phyloP scores from a whole-genome alignment of 1,140 invertebrate genomes.

The Bradysia coprophila region DNA sequence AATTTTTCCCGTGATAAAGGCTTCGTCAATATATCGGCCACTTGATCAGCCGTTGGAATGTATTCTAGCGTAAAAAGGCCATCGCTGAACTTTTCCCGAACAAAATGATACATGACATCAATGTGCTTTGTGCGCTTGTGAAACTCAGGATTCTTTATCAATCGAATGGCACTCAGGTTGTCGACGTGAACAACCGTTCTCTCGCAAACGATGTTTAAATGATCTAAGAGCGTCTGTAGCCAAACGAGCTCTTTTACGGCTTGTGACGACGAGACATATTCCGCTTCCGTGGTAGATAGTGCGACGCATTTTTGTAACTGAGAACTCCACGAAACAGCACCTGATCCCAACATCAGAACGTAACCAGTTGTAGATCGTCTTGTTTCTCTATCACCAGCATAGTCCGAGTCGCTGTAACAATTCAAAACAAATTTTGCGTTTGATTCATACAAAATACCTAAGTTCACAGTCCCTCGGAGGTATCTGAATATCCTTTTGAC shows the following conservation, averaged over 20 bases:
- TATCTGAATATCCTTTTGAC: conserved; percentile 21
- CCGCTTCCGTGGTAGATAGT: conserved; percentile 24
- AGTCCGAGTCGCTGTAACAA: conserved; percentile 19
- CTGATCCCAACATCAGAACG: conserved; percentile 10
- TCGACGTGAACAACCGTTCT: conserved; percentile 5
- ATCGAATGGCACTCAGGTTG: conserved; percentile 8
- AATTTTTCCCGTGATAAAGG: background rate
- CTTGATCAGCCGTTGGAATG: conserved; percentile 7
- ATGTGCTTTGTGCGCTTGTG: conserved; percentile 8
- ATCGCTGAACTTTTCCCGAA: conserved; percentile 6
- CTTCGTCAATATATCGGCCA: conserved; percentile 13
- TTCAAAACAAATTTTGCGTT: background rate
- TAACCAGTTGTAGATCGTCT: conserved; percentile 16
- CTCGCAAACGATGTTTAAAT: conserved; percentile 4
- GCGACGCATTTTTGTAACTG: conserved; percentile 17
- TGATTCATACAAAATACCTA: conserved; percentile 6
- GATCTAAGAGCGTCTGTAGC: conserved; percentile 11
- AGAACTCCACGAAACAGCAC: conserved; percentile 16
- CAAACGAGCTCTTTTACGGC: conserved; percentile 13
- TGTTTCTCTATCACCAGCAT: conserved; percentile 12
- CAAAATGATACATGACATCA: conserved; percentile 9
- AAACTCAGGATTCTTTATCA: conserved; percentile 6
- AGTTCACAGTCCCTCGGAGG: conserved; percentile 20
- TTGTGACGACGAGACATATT: conserved; percentile 16
- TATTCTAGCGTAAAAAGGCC: conserved; percentile 5